Evolutionary conservation across 2,888 invertebrate genomes (phyloP), one percentile per base, ranked within the genome.

Genomic region (Heteromurus nitidus): DNA sequence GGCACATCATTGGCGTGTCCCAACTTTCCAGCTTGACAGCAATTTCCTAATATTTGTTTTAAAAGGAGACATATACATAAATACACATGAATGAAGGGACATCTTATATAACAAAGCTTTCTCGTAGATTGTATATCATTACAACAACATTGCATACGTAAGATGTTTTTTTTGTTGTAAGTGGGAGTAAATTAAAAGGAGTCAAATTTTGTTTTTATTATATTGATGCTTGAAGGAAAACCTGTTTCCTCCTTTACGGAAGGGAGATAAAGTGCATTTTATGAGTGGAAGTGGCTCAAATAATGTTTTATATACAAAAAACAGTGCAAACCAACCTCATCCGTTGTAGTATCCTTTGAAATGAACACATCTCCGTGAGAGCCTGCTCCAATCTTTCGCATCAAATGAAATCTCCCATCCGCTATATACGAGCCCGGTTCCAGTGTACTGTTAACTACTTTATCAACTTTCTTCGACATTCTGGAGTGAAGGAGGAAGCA

Each of bases 1-100:
- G 55, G 69, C 76, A 82, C 72, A 79, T 79, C 74, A 79, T 72
- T 44, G 72, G 72, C 47, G 72, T 72, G 55, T 82, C 82, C 82
- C 82, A 82, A 55, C 79, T 82, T 55, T 82, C 82, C 79, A 82
- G 68, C 69, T 82, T 82, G 72, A 82, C 79, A 67, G 82, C 82
- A 73, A 82, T 68, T 77, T 82, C 79, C 82, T 82, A 76, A 31
- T 67, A 55, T 67, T 42, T 65, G 24, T 53, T 73, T 28, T 9
- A 65, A 65, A 22, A 44, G 36, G 36, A 47, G 11, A 65, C 53
- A 72, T 47, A 50, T n/a, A n/a, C n/a, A n/a, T n/a, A n/a, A n/a
- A n/a, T n/a, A n/a, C n/a, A n/a, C n/a, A n/a, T n/a, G n/a, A n/a
- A n/a, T n/a, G n/a, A n/a, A n/a, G n/a, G n/a, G n/a, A n/a, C n/a